Base-by-base conservation (phyloP, 2,888 invertebrate species). In the Sipha maydis region DNA sequence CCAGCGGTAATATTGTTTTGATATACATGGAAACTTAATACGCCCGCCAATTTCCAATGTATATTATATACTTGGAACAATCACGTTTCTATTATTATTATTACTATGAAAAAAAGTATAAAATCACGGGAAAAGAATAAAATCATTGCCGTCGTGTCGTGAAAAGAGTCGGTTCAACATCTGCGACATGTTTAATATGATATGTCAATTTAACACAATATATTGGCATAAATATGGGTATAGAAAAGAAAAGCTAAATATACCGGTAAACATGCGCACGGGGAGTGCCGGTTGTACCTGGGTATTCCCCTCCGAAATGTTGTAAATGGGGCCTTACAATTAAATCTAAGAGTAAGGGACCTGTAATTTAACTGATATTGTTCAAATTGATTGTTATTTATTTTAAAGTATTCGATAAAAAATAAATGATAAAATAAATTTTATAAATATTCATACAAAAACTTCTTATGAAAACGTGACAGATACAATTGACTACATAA, bases 1-100 rank as follows among this genome's bases (percentile, higher is more conserved):
- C 83, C 83, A 41, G 83, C 75, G 75, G 83, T 83, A 83, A 38
- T 38, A 61, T 11, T 25, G 54, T 61, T 71, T 25, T 25, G 34
- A 75, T 75, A 75, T 75, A 83, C 56, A 75, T 21, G 75, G 56
- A 38, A 56, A 83, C 75, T 28, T 75, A 75, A 83, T 83, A 83
- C 56, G 38, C n/a, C n/a, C 28, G 75, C n/a, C 19, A 38, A 56
- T 83, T 83, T 56, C 38, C 56, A 83, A 83, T 38, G 38, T 19
- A 38, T 14, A 14, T 82, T 75, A 34, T 34, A 34, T 73, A 21
- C 54, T 34, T n/a, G n/a, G 48, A 34, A 78, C 71, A 71, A 71
- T 83, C 83, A 54, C 83, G 83, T 83, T 83, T 73, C 56, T n/a
- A 69, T 69, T 69, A n/a, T 28, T 69, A 69, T 69, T 54, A 83